Conservation (phyloP, 2,888 invertebrate species). For the Theretra japonica region DNA sequence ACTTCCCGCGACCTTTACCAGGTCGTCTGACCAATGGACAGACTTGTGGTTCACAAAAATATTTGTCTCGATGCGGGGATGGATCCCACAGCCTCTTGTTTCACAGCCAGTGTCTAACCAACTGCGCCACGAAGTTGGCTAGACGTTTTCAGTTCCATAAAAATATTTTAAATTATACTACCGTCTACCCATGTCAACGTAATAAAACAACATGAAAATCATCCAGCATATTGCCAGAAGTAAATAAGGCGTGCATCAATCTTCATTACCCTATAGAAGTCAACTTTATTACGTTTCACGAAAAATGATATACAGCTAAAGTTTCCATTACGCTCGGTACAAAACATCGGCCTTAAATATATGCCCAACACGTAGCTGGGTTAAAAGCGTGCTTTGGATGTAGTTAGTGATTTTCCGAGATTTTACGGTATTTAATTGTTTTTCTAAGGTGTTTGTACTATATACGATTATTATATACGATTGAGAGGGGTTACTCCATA, state of each 20-base stretch:
- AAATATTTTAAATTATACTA: not conserved
- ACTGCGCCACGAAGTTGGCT: no score
- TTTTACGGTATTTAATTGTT: no score
- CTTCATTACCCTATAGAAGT: conserved; percentile 16
- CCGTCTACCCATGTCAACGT: not conserved
- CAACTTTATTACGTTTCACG: conserved; percentile 22
- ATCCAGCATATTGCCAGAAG: not conserved
- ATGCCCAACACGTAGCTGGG: not conserved
- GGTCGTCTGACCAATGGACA: no score
- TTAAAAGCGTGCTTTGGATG: not conserved
- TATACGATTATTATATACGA: no score
- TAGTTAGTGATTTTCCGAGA: not conserved
- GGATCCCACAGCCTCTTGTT: no score
- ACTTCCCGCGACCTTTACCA: no score
- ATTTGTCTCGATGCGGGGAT: no score
- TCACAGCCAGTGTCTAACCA: no score
- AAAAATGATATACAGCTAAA: conserved; percentile 8
- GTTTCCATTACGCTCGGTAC: conserved; percentile 8
- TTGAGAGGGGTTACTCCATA: no score
- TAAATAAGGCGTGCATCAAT: conserved; percentile 6
- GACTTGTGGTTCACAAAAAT: no score
- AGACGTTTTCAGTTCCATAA: no score
- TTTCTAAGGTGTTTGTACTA: no score
- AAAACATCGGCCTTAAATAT: not conserved
- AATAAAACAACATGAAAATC: conserved; percentile 5